phyloP scores from a whole-genome alignment of 2,113 vertebrate genomes.

The Eretmochelys imbricata region DNA sequence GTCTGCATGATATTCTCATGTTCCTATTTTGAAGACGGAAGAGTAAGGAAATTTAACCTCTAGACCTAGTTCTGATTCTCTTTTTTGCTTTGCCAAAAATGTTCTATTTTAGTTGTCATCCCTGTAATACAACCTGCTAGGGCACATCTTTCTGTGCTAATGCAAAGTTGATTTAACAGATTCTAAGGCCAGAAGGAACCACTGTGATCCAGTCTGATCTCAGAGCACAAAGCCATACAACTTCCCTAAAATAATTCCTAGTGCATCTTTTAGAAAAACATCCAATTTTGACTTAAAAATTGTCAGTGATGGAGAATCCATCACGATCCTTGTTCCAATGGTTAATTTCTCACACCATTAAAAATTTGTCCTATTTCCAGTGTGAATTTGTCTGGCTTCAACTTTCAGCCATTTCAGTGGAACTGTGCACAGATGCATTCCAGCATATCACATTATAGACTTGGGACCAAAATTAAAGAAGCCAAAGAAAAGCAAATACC shows the following conservation, averaged over 20 bases:
- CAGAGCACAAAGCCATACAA: not conserved
- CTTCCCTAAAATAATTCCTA: no score
- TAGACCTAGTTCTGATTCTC: not conserved
- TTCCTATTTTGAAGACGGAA: not conserved
- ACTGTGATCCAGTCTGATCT: not conserved
- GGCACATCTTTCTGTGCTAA: accelerated
- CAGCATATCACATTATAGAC: not conserved
- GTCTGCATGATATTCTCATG: accelerated
- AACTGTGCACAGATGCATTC: no score
- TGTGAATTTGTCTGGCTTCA: no score
- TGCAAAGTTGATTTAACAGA: not conserved
- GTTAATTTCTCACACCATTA: no score
- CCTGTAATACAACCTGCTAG: not conserved
- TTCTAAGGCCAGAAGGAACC: not conserved
- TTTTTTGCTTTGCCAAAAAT: not conserved
- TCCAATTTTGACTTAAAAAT: no score
- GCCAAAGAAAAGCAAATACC: not conserved
- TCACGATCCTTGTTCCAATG: no score
- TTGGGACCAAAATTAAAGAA: not conserved
- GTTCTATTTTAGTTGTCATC: not conserved
- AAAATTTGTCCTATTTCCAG: no score
- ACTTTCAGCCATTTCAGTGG: no score
- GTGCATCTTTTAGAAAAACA: no score
- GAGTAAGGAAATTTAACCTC: not conserved
- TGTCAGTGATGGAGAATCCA: no score